Evolutionary conservation across 1,140 invertebrate genomes (phyloP).

Genomic region (Limonius californicus): DNA sequence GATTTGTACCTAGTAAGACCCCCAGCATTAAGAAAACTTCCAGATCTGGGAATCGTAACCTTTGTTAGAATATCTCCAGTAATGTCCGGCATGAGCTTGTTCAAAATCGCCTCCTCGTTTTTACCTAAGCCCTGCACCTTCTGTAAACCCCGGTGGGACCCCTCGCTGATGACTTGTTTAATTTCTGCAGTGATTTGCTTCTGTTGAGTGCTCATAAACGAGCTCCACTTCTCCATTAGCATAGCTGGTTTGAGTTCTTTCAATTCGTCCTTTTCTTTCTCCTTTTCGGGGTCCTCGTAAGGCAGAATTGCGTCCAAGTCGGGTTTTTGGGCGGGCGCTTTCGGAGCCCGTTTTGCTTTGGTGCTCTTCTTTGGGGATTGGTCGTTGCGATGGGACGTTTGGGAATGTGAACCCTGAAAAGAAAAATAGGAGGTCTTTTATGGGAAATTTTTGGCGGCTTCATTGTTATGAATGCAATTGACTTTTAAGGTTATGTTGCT

Average conservation of each 20-base stretch:
- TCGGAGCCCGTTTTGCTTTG: conserved; percentile 42
- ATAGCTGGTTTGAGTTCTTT: conserved; percentile 47
- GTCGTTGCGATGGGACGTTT: too few species aligned
- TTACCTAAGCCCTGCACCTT: conserved; percentile 49
- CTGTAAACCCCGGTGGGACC: conserved; percentile 48
- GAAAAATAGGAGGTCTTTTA: too few species aligned
- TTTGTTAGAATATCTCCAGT: conserved; percentile 75
- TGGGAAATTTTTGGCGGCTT: too few species aligned
- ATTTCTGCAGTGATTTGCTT: conserved; percentile 44
- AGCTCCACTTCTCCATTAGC: conserved; percentile 42
- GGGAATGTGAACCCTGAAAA: too few species aligned
- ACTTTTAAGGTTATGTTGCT: too few species aligned
- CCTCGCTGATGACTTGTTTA: conserved; percentile 42
- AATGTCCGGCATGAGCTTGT: conserved; percentile 64
- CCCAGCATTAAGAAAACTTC: conserved; percentile 77
- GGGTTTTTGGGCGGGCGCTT: conserved; percentile 45
- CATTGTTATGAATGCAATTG: too few species aligned
- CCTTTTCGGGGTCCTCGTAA: conserved; percentile 47
- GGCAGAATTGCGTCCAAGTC: conserved; percentile 46
- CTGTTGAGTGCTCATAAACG: conserved; percentile 52
- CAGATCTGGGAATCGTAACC: conserved; percentile 76
- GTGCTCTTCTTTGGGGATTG: conserved; percentile 28
- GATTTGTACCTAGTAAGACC: conserved; percentile 66
- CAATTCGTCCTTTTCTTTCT: conserved; percentile 46
- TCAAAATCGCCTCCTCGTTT: conserved; percentile 61